phyloP scores from a whole-genome alignment of 2,797 vertebrate genomes.

The Babyrousa celebensis region DNA sequence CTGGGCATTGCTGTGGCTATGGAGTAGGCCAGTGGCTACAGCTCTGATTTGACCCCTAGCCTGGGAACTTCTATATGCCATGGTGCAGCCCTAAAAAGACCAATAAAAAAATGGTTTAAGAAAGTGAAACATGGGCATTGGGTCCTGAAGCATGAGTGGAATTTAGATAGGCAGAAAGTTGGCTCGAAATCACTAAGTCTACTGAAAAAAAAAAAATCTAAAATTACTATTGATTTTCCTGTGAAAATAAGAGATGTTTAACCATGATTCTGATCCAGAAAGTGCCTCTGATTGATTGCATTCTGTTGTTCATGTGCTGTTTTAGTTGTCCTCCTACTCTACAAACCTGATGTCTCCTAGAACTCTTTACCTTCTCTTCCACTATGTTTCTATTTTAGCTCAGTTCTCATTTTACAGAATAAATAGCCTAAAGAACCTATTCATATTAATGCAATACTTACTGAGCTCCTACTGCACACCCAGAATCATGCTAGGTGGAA shows the following conservation, averaged over 20 bases:
- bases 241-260: not conserved
- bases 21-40: no score
- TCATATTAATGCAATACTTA: not conserved
- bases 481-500: not conserved
- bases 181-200: not conserved
- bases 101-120: not conserved
- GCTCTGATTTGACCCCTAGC: no score
- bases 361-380: not conserved
- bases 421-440: not conserved
- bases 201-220: not conserved
- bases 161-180: constrained; percentile 18
- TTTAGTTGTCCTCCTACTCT: not conserved
- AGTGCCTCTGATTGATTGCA: not conserved
- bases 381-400: not conserved
- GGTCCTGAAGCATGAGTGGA: not conserved
- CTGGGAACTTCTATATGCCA: no score
- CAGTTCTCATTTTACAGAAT: constrained; percentile 50
- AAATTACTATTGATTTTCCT: constrained; percentile 38
- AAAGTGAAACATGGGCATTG: not conserved
- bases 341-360: not conserved
- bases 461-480: not conserved
- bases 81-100: no score
- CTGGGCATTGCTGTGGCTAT: no score
- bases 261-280: not conserved
- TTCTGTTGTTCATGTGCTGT: not conserved